Conservation (phyloP, 2,113 vertebrate genomes). For the zebrafish (Danio rerio) region DNA sequence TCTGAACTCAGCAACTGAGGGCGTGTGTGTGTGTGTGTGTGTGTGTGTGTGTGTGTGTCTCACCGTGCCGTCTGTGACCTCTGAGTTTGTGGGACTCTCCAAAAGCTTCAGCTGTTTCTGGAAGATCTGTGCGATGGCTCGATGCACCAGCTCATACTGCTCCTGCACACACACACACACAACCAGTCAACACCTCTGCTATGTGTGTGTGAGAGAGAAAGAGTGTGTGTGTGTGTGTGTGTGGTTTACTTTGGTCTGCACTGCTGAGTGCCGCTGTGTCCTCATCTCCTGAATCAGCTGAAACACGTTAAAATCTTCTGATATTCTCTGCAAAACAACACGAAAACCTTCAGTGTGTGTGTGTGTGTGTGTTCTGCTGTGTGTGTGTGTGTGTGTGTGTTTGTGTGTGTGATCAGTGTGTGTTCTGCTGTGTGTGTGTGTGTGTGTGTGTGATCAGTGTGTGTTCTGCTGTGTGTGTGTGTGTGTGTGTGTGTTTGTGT, state of each 20-base stretch:
- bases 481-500: too few species aligned
- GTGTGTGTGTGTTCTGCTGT: neutral
- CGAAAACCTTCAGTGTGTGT: neutral
- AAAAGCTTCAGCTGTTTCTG: constrained; percentile 90
- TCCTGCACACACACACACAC: constrained; percentile 78
- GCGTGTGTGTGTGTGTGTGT: too few species aligned
- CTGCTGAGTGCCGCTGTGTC: constrained; percentile 96
- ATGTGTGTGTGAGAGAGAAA: too few species aligned
- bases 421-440: too few species aligned
- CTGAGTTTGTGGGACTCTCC: constrained; percentile 82
- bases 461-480: too few species aligned
- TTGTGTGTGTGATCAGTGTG: too few species aligned
- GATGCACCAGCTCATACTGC: constrained; percentile 96
- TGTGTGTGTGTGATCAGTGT: too few species aligned
- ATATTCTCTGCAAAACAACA: constrained; percentile 89
- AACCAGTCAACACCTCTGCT: neutral
- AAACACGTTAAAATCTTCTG: constrained; percentile 97
- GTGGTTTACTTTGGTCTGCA: constrained; percentile 92
- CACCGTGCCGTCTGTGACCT: constrained; percentile 91
- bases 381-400: too few species aligned
- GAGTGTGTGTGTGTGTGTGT: neutral
- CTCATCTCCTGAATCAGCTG: constrained; percentile 99
- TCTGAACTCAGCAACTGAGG: too few species aligned
- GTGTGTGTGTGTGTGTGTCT: constrained; percentile 47
- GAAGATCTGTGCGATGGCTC: constrained; percentile 95